Percentiles rank a stretch among this genome's conserved stretches.
These are phyloP conservation scores for Poecilia velifera DNA, from an alignment of 2,797 vertebrate species.

Conservation along the genomic window DNA sequence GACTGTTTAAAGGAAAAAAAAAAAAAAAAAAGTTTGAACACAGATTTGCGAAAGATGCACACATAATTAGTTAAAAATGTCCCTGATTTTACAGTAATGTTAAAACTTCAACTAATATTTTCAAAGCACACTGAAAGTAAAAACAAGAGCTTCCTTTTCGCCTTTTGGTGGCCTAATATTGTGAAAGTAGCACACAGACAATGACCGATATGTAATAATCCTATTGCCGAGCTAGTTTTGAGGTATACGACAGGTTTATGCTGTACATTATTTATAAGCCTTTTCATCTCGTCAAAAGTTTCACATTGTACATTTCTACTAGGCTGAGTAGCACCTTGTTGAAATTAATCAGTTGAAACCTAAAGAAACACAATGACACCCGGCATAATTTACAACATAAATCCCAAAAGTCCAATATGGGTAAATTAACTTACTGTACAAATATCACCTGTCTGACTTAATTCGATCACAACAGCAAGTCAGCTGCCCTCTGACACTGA, in stretches of 20 bases:
- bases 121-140: conserved; percentile 86
- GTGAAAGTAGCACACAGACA: conserved; percentile 81
- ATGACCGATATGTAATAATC: conserved; percentile 83
- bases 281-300: conserved; percentile 84
- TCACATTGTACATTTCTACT: conserved; percentile 93
- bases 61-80: conserved; percentile 89
- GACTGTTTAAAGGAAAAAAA: conserved; percentile 69
- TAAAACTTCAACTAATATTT: conserved; percentile 93
- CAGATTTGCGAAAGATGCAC: conserved; percentile 83
- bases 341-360: conserved; percentile 88
- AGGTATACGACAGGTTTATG: conserved; percentile 98
- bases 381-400: conserved; percentile 91
- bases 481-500: conserved; percentile 93
- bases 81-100: conserved; percentile 95
- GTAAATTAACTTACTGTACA: conserved; percentile 99
- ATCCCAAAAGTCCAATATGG: conserved; percentile 88
- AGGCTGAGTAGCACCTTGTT: conserved; percentile 96
- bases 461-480: conserved; percentile 91
- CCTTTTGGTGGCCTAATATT: conserved; percentile 72
- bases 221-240: conserved; percentile 99
- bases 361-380: conserved; percentile 75
- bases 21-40: conserved; percentile 76
- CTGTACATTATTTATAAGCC: conserved; percentile 91
- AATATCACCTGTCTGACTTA: conserved; percentile 87
- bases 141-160: conserved; percentile 70